Conservation (phyloP, 2,113 vertebrate genomes). For the Ellobius talpinus region DNA sequence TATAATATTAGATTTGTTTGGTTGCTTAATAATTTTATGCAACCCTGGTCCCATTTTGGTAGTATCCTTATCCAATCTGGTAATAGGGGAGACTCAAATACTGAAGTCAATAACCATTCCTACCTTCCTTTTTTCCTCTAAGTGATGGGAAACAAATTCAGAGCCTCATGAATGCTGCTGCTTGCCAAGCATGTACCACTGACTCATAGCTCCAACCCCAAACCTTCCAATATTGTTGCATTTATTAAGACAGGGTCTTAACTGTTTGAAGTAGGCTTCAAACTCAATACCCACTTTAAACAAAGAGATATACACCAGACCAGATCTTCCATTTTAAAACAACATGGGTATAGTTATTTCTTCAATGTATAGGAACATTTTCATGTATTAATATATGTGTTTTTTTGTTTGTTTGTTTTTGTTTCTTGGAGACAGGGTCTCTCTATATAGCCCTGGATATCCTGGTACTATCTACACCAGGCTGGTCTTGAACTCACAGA, state of each 20-base stretch:
- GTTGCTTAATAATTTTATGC: not conserved
- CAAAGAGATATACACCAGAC: not conserved
- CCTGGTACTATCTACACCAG: not conserved
- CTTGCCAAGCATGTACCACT: not conserved
- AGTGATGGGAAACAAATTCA: not conserved
- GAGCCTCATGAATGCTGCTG: not conserved
- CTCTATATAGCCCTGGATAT: not conserved
- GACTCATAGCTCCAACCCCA: not conserved
- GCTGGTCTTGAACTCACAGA: not conserved
- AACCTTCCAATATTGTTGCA: not conserved
- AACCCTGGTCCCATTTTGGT: not conserved
- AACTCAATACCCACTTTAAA: not conserved
- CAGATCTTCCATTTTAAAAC: conserved; percentile 27
- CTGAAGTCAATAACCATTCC: not conserved
- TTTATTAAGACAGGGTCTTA: not conserved
- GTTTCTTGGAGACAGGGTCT: not conserved
- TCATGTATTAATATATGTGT: not conserved
- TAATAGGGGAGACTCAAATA: conserved; percentile 32
- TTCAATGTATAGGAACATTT: not conserved
- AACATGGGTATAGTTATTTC: not conserved
- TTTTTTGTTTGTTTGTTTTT: not conserved
- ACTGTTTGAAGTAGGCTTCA: not conserved
- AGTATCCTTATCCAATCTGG: not conserved
- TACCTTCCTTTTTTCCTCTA: not conserved
- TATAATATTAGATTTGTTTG: not conserved